Evolutionary conservation across 2,888 invertebrate species (phyloP).

Genomic region (Physocephala rufipes): DNA sequence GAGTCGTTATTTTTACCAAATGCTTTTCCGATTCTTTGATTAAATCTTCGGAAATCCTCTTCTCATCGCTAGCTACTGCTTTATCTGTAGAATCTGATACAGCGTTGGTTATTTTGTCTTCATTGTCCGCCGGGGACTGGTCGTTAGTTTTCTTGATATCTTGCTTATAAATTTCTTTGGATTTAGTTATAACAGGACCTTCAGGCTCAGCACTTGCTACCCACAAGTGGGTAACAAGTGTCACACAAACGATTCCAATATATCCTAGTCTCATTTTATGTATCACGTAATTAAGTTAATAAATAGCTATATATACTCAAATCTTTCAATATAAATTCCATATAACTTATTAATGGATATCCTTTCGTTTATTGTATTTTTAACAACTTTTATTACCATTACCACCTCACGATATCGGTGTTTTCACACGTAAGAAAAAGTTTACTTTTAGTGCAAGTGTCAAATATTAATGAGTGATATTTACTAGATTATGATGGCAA

Average conservation of each 20-base stretch:
- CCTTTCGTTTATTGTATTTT: background rate
- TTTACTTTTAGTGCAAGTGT: background rate
- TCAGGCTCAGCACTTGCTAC: constrained; percentile 51
- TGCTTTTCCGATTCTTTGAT: constrained; percentile 37
- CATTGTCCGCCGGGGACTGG: constrained; percentile 4
- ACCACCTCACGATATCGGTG: background rate
- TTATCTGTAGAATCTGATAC: constrained; percentile 31
- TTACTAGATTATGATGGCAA: too few relatives aligned
- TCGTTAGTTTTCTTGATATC: constrained; percentile 2
- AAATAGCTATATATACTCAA: background rate
- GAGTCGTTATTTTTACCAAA: constrained; percentile 24
- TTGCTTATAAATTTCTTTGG: constrained; percentile 29
- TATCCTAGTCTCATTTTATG: constrained; percentile 47
- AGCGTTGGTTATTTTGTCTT: background rate
- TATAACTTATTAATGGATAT: background rate
- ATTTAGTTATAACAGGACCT: constrained; percentile 48
- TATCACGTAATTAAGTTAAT: background rate
- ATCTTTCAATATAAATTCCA: background rate
- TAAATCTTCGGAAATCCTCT: constrained; percentile 45
- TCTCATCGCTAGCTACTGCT: constrained; percentile 40
- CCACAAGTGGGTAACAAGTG: constrained; percentile 45
- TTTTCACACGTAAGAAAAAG: constrained; percentile 44
- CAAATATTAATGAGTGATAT: background rate
- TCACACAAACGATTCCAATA: constrained; percentile 43
- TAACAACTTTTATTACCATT: background rate